Conservation (phyloP, 1,140 invertebrate genomes). For the Harpegnathos saltator region DNA sequence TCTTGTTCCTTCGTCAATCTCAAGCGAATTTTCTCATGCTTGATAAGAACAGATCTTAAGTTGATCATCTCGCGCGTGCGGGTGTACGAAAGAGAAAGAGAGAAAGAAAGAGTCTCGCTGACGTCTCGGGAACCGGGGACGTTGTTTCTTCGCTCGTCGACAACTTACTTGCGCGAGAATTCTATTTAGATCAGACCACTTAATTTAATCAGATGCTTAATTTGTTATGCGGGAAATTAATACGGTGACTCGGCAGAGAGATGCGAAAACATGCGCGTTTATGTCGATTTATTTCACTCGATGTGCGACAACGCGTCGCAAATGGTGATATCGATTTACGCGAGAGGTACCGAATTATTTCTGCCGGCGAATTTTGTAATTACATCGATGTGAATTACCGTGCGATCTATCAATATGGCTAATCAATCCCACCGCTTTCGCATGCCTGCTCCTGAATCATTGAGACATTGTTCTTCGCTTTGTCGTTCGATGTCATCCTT, state of each 20-base stretch:
- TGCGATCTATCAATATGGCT: neutral
- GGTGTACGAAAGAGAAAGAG: no score
- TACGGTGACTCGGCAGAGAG: no score
- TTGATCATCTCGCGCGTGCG: no score
- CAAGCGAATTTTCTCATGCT: neutral
- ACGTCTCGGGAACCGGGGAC: neutral
- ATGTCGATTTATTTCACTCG: neutral
- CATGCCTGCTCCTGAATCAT: neutral
- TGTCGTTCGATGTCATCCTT: neutral
- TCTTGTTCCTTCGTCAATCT: conserved; percentile 46
- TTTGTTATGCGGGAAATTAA: no score
- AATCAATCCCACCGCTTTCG: neutral
- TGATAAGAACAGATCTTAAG: neutral
- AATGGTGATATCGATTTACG: neutral
- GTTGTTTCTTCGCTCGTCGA: neutral
- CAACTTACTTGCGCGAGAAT: no score
- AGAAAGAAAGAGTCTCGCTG: no score
- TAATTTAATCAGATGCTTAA: no score
- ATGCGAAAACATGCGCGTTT: no score
- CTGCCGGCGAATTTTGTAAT: neutral
- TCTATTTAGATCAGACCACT: no score
- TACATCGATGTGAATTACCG: neutral
- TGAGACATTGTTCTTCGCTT: neutral
- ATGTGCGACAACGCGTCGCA: neutral
- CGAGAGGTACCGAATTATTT: neutral